Conservation (phyloP, 2,113 vertebrate genomes). For the Propithecus coquereli region DNA sequence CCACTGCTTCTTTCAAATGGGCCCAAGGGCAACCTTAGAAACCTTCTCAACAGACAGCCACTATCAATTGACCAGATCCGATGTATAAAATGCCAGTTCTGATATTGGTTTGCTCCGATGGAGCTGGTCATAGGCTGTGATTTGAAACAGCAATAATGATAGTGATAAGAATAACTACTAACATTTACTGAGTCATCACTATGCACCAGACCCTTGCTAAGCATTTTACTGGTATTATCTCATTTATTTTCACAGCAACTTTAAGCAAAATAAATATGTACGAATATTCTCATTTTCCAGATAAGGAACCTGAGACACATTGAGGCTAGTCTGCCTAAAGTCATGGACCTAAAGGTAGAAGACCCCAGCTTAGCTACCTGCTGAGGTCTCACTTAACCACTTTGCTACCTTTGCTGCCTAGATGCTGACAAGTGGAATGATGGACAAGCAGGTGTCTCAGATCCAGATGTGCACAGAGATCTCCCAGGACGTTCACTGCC, state of each 20-base stretch:
- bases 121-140: no score
- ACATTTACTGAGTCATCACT: neutral
- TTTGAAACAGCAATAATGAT: neutral
- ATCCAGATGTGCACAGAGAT: neutral
- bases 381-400: neutral
- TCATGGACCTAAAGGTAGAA: neutral
- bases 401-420: neutral
- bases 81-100: neutral
- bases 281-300: neutral
- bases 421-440: no score
- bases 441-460: neutral
- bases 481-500: no score
- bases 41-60: neutral
- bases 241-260: neutral
- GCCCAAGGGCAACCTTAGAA: neutral
- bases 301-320: neutral
- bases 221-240: neutral
- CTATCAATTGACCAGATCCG: neutral
- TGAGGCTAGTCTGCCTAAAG: neutral
- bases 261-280: neutral
- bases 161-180: neutral
- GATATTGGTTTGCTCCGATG: neutral
- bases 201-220: neutral
- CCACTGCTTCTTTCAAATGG: neutral
- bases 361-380: neutral